These are phyloP conservation scores for Epistrophe grossulariae DNA, from an alignment of 2,888 invertebrate genomes.

Conservation along the genomic window DNA sequence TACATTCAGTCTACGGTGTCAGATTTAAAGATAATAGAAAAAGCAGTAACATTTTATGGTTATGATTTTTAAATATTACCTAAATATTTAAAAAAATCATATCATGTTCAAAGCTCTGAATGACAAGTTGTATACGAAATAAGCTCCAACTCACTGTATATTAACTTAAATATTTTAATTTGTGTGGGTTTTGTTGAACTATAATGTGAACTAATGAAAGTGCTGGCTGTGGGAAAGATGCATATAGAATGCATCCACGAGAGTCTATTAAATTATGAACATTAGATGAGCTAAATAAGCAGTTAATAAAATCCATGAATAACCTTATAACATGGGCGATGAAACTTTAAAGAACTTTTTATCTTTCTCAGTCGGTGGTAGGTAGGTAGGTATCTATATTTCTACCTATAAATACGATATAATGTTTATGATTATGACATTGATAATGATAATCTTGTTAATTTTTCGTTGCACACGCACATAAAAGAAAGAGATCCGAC, in stretches of 20 bases:
- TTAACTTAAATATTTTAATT: neutral
- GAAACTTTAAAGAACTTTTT: slow-evolving; percentile 15
- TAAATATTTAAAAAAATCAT: no score
- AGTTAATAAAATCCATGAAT: slow-evolving; percentile 19
- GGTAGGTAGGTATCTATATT: no score
- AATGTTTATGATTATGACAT: slow-evolving; percentile 39
- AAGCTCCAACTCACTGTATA: neutral
- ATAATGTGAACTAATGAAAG: slow-evolving; percentile 20
- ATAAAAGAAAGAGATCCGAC: slow-evolving; percentile 43
- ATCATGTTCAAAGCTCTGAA: neutral
- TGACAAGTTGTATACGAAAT: neutral
- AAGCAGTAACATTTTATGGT: no score
- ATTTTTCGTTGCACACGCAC: slow-evolving; percentile 22
- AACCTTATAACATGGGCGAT: slow-evolving; percentile 32
- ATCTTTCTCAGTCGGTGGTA: slow-evolving; percentile 25
- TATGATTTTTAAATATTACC: no score
- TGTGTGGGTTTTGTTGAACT: slow-evolving; percentile 8
- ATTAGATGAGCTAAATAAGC: slow-evolving; percentile 32
- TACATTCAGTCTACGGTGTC: no score
- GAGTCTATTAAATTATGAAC: slow-evolving; percentile 28
- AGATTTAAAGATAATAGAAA: no score
- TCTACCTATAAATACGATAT: neutral
- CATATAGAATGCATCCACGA: neutral
- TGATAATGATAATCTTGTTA: slow-evolving; percentile 33
- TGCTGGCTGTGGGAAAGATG: neutral